Conservation (phyloP, 1,140 invertebrate species). For the Latrodectus geometricus region DNA sequence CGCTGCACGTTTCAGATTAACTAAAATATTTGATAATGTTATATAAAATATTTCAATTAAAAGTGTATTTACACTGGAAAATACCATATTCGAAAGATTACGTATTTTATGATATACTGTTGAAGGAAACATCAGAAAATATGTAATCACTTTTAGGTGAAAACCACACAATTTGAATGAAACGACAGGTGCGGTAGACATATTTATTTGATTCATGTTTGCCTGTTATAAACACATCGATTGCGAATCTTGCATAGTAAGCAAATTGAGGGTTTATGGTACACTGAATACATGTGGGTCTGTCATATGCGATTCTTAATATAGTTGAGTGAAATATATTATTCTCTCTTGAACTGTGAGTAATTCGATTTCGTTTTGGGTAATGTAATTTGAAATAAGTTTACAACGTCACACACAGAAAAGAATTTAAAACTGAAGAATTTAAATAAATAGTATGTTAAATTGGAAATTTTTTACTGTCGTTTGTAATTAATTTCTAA, state of each 20-base stretch:
- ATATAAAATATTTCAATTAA: too few species aligned
- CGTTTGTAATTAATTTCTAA: too few species aligned
- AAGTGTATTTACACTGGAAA: too few species aligned
- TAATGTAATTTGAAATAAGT: not conserved
- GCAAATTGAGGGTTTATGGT: conserved; percentile 15
- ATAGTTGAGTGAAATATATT: conserved; percentile 5
- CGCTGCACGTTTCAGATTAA: too few species aligned
- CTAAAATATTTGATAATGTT: too few species aligned
- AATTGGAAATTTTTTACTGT: too few species aligned
- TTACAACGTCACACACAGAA: not conserved
- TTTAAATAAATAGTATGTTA: too few species aligned
- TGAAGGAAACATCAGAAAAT: too few species aligned
- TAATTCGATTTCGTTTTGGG: conserved; percentile 4
- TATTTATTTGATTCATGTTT: conserved; percentile 30
- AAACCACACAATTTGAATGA: not conserved
- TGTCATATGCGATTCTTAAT: not conserved
- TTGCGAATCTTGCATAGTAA: conserved; percentile 24
- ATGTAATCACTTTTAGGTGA: too few species aligned
- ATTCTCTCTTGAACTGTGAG: conserved; percentile 2
- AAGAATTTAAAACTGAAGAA: too few species aligned
- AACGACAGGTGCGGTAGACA: conserved; percentile 31
- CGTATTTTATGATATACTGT: too few species aligned
- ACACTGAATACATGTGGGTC: conserved; percentile 23
- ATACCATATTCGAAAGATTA: too few species aligned
- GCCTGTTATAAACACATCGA: not conserved